Conservation (phyloP, 30 jellyfish, hydroid and myxozoan genomes). For the Aurelia coerulea region DNA sequence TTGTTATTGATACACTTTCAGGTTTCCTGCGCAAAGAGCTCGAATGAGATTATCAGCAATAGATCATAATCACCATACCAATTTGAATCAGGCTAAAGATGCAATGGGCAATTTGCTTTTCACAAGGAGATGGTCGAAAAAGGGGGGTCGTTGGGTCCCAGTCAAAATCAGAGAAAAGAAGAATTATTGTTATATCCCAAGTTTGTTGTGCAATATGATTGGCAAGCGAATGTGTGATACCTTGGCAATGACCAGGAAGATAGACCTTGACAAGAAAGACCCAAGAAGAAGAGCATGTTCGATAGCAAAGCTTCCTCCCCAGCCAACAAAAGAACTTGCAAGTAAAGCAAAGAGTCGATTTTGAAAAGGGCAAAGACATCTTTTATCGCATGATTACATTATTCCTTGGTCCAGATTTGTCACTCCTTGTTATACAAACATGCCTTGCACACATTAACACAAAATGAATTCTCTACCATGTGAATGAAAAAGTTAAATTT, state of each 20-base stretch:
- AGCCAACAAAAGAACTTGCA: slow-evolving; percentile 13
- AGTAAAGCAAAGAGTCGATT: not conserved
- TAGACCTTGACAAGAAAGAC: not conserved
- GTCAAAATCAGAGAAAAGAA: not conserved
- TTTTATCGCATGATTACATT: no score
- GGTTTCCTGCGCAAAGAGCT: slow-evolving; percentile 1
- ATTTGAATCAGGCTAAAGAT: not conserved
- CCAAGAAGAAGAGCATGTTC: not conserved
- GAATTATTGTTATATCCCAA: not conserved
- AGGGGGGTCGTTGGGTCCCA: slow-evolving; percentile 8
- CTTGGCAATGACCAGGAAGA: not conserved
- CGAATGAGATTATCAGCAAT: not conserved
- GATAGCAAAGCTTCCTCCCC: not conserved
- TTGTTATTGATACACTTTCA: not conserved
- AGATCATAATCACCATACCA: slow-evolving; percentile 5
- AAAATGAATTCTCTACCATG: no score
- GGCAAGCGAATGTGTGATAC: not conserved
- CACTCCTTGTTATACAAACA: no score
- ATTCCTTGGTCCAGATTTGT: no score
- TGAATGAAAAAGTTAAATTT: no score
- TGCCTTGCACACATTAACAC: no score
- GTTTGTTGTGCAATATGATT: not conserved
- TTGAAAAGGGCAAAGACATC: not conserved
- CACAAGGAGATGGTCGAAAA: slow-evolving; percentile 1
- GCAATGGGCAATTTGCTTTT: not conserved